Base-by-base conservation (phyloP, 1,140 invertebrate species). In the Drosophila tani region DNA sequence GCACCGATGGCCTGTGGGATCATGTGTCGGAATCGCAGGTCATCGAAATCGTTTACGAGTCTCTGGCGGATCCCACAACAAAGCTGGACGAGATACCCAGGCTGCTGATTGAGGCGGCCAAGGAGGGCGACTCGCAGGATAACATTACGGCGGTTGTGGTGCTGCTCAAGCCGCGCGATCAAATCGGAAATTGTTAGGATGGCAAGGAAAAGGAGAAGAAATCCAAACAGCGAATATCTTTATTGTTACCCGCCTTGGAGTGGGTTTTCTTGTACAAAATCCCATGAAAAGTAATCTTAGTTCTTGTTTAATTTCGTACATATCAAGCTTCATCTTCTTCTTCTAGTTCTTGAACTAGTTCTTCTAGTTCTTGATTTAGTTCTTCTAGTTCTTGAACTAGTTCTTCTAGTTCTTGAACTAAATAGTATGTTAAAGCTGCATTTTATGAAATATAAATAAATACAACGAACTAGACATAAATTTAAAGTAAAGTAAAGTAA, bases 1-100 rank as follows among this genome's bases (percentile, higher is more conserved):
- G 96, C 8, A 98, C 97, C 93, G 98, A 99, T 93, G 98, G 98
- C 3, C 93, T 99, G 11, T 99, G 97, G 96, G 98, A 99, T 93
- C 95, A 95, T 70, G 94, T 98, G 21, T 93, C 94, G n/a, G 95
- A 96, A 35, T 29, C 75, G 1, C 46, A 55, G 6, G 56, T 92
- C 43, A 81, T 90, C 55, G 95, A 96, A 59, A 94, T 95, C 14
- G 95, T 95, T 17, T 92, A 92, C 29, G 79, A 81, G 24, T 58
- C 74, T 32, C 68, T 92, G 11, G 64, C 75, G 3, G 63, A 90
- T 35, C 15, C 63, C 19, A 60, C 67, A 45, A 91, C 73, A 19
- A 75, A 79, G 63, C 65, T 92, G 24, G 87, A 92, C 27, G 88
- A 92, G 76, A 92, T 92, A 87, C 91, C 91, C 49, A 91, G 80